A percentile compares a stretch with the other conserved stretches of the same genome.
Evolutionary conservation across 1,140 invertebrate genomes (phyloP).

Genomic region (Liolophura sinensis): DNA sequence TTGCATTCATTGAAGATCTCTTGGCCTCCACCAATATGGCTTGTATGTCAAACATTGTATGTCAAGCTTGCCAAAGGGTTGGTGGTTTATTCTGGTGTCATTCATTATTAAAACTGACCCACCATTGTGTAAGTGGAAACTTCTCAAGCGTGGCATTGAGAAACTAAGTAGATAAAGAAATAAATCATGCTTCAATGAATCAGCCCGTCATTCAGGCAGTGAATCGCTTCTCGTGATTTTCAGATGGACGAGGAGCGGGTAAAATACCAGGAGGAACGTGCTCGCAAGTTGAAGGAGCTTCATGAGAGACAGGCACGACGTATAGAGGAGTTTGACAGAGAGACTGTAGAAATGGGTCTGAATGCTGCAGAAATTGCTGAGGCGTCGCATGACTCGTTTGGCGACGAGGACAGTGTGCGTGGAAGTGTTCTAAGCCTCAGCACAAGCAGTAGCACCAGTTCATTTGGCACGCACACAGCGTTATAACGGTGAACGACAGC

Average conservation of each 20-base stretch:
- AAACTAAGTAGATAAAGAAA: too few relatives aligned
- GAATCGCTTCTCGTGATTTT: constrained; percentile 31
- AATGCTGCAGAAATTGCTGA: constrained; percentile 88
- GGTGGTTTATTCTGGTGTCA: too few relatives aligned
- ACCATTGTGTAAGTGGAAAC: too few relatives aligned
- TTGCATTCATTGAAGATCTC: too few relatives aligned
- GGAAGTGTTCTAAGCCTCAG: constrained; percentile 93
- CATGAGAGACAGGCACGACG: constrained; percentile 88
- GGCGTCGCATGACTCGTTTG: constrained; percentile 80
- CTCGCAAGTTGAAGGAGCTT: constrained; percentile 82
- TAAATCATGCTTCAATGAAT: too few relatives aligned
- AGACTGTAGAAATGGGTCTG: constrained; percentile 85
- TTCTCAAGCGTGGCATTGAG: too few relatives aligned
- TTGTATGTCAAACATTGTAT: too few relatives aligned
- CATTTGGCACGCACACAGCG: constrained; percentile 38
- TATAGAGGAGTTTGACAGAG: constrained; percentile 91
- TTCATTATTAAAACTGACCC: too few relatives aligned
- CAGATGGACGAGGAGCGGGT: constrained; percentile 91
- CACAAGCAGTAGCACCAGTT: constrained; percentile 84
- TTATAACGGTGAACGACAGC: constrained; percentile 5
- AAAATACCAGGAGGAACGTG: constrained; percentile 86
- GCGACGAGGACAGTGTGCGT: constrained; percentile 79
- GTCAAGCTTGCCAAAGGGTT: too few relatives aligned
- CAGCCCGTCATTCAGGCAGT: too few relatives aligned
- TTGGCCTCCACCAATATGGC: too few relatives aligned